Evolutionary conservation across 2,113 vertebrate genomes (phyloP).

Genomic region (Rallus limicola): DNA sequence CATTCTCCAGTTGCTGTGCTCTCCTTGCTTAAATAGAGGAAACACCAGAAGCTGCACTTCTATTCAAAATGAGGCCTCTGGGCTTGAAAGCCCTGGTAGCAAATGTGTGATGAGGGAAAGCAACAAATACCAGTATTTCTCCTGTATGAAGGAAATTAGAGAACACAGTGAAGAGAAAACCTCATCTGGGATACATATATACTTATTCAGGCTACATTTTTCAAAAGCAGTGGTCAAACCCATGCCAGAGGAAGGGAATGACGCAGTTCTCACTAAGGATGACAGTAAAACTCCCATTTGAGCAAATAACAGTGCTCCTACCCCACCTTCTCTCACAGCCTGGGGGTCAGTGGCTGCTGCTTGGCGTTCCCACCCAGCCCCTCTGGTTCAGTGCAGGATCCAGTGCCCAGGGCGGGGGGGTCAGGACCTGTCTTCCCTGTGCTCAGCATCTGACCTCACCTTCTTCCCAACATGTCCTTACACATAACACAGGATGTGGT

Average conservation of each 20-base stretch:
- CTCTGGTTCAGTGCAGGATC: neutral
- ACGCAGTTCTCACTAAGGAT: neutral
- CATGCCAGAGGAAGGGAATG: neutral
- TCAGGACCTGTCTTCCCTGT: too few species aligned
- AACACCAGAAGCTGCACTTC: constrained; percentile 10
- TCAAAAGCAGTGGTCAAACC: neutral
- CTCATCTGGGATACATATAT: neutral
- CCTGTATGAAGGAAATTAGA: neutral
- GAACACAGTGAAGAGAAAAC: neutral
- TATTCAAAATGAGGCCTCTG: neutral
- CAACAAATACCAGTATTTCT: neutral
- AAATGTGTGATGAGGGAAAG: neutral
- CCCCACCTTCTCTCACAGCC: neutral
- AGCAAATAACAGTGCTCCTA: neutral
- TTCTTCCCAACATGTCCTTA: neutral
- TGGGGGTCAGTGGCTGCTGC: neutral
- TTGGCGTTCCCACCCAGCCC: neutral
- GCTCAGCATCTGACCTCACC: accelerated
- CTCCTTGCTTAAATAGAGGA: neutral
- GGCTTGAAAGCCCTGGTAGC: neutral
- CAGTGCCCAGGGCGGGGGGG: neutral
- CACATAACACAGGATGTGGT: accelerated
- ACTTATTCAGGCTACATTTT: constrained; percentile 25
- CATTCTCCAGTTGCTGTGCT: neutral
- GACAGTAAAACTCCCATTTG: neutral